These are phyloP conservation scores for Drosophila ohnishii DNA, from an alignment of 1,140 invertebrate species.

Conservation along the genomic window DNA sequence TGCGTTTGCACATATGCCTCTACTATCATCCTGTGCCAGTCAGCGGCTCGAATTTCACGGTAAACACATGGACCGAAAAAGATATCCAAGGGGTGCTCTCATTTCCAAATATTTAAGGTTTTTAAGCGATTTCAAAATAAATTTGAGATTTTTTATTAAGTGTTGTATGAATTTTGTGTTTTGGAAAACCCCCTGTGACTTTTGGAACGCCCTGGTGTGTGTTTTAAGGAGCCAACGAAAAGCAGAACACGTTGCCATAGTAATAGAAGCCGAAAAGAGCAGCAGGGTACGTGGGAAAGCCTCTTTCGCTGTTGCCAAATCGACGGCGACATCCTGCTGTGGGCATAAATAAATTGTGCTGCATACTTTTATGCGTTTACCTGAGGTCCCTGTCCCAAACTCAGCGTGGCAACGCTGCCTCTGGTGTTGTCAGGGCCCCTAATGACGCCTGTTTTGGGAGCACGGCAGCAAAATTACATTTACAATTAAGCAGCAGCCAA, in stretches of 20 bases:
- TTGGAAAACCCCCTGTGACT: not conserved
- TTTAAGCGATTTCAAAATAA: not conserved
- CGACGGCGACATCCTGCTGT: slow-evolving; percentile 62
- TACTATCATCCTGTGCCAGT: slow-evolving; percentile 36
- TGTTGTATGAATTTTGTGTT: no score
- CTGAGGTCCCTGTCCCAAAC: slow-evolving; percentile 22
- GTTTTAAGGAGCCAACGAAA: not conserved
- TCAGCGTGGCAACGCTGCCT: not conserved
- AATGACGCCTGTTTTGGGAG: slow-evolving; percentile 49
- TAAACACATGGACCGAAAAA: slow-evolving; percentile 36
- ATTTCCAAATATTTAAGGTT: not conserved
- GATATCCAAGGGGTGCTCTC: not conserved
- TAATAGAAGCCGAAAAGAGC: not conserved
- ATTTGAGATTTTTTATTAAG: not conserved
- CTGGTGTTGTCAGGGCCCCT: slow-evolving; percentile 53
- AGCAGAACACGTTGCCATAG: not conserved
- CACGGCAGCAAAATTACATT: slow-evolving; percentile 15
- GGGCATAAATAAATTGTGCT: slow-evolving; percentile 70
- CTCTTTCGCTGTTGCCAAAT: slow-evolving; percentile 64
- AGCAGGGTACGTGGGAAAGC: not conserved
- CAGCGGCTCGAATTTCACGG: slow-evolving; percentile 53
- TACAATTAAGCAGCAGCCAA: slow-evolving; percentile 50
- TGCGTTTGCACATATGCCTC: slow-evolving; percentile 48
- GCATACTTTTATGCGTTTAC: slow-evolving; percentile 64
- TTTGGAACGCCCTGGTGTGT: not conserved